Evolutionary conservation across 2,113 vertebrate genomes (phyloP).

Genomic region (Gasterosteus nipponicus): DNA sequence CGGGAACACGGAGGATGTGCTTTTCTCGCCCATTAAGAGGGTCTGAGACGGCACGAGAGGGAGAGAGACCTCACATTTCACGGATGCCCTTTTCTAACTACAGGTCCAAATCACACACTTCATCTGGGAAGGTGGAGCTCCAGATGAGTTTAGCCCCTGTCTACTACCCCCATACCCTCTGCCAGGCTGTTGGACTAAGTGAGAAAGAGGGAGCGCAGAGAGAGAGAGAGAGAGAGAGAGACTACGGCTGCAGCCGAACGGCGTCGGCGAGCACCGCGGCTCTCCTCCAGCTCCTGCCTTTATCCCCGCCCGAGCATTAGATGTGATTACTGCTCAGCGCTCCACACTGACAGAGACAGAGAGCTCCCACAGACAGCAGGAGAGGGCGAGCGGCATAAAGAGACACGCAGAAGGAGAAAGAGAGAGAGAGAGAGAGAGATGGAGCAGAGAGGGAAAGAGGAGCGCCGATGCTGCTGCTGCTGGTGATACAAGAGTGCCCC

Average conservation of each 20-base stretch:
- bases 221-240: slow-evolving; percentile 31
- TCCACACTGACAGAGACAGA: slow-evolving; percentile 80
- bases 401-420: slow-evolving; percentile 43
- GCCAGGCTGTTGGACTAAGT: slow-evolving; percentile 53
- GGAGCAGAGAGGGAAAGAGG: slow-evolving; percentile 36
- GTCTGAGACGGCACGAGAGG: slow-evolving; percentile 31
- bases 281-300: slow-evolving; percentile 76
- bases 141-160: slow-evolving; percentile 76
- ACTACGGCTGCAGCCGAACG: slow-evolving; percentile 48
- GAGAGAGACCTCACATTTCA: slow-evolving; percentile 69
- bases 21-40: slow-evolving; percentile 37
- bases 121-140: slow-evolving; percentile 76
- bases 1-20: background rate
- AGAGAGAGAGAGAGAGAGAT: slow-evolving; percentile 24
- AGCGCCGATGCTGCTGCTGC: slow-evolving; percentile 32
- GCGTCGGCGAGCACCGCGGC: slow-evolving; percentile 58
- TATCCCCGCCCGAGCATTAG: slow-evolving; percentile 84
- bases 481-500: slow-evolving; percentile 93
- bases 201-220: slow-evolving; percentile 35
- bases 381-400: slow-evolving; percentile 62
- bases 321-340: slow-evolving; percentile 87
- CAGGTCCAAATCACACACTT: slow-evolving; percentile 77
- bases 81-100: slow-evolving; percentile 75
- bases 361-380: slow-evolving; percentile 77
- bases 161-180: slow-evolving; percentile 43